Conservation (phyloP, 2,797 vertebrate genomes). For the Rhynchotus rufescens region DNA sequence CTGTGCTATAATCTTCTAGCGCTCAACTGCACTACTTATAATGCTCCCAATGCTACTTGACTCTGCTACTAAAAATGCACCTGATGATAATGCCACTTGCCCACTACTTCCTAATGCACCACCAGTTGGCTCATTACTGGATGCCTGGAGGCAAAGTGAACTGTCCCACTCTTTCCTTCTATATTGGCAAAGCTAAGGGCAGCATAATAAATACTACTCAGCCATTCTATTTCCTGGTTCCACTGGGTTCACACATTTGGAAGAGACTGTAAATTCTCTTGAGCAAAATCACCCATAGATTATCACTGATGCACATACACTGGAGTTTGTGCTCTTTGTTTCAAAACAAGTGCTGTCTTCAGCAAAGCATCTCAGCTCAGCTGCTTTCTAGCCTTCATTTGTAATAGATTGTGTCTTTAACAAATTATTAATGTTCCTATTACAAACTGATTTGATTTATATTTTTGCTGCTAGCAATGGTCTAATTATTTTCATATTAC, state of each 20-base stretch:
- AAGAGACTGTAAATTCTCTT: constrained; percentile 55
- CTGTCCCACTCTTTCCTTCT: constrained; percentile 57
- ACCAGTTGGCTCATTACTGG: constrained; percentile 70
- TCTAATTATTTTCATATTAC: constrained; percentile 75
- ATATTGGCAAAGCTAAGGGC: constrained; percentile 41
- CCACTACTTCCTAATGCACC: constrained; percentile 66
- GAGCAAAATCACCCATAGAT: constrained; percentile 32
- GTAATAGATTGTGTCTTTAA: constrained; percentile 71
- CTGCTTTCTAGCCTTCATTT: constrained; percentile 52
- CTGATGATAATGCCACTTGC: constrained; percentile 65
- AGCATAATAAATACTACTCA: constrained; percentile 60
- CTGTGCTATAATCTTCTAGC: constrained; percentile 52
- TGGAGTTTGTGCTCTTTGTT: constrained; percentile 56
- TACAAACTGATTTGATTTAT: constrained; percentile 74
- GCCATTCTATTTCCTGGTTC: constrained; percentile 50
- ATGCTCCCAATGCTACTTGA: constrained; percentile 70
- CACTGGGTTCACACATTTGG: constrained; percentile 28
- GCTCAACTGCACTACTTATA: constrained; percentile 69
- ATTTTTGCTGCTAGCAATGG: constrained; percentile 70
- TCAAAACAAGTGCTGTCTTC: constrained; percentile 37
- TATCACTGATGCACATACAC: constrained; percentile 34
- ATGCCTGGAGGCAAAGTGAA: constrained; percentile 71
- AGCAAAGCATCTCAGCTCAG: constrained; percentile 35
- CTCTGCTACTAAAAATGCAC: constrained; percentile 70
- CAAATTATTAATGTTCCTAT: constrained; percentile 74